Percentiles rank a stretch among this genome's conserved stretches.
These are phyloP conservation scores for Plecturocebus donacophilus DNA, from an alignment of 2,113 vertebrate species.

Conservation along the genomic window DNA sequence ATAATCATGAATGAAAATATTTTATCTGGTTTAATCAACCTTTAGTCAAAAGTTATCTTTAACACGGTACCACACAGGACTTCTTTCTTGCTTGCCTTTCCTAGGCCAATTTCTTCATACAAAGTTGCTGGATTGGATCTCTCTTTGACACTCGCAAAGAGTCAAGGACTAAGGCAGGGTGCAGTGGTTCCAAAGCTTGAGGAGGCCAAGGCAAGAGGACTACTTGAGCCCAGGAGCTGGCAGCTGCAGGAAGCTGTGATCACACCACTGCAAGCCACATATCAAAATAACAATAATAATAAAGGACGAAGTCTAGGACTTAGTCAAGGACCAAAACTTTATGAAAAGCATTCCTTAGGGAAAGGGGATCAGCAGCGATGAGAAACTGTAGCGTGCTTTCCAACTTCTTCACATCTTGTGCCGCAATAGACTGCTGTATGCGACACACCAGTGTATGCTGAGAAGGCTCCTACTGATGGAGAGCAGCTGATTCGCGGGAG, in stretches of 20 bases:
- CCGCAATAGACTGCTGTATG: rapidly evolving
- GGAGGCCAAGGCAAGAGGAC: too few relatives aligned
- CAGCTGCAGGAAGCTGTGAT: too few relatives aligned
- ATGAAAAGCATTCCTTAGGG: rapidly evolving
- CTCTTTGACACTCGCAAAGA: background rate
- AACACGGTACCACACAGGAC: rapidly evolving
- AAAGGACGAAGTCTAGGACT: too few relatives aligned
- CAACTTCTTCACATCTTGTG: rapidly evolving
- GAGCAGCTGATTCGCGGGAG: background rate
- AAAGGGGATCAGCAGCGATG: rapidly evolving
- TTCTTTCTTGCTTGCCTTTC: background rate
- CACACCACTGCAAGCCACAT: too few relatives aligned
- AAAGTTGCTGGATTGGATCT: too few relatives aligned
- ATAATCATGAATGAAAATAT: background rate
- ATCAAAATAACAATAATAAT: too few relatives aligned
- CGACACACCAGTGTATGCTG: rapidly evolving
- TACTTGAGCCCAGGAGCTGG: too few relatives aligned
- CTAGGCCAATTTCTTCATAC: background rate
- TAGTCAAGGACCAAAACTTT: too few relatives aligned
- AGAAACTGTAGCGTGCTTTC: background rate
- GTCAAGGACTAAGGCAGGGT: background rate
- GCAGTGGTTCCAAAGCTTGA: too few relatives aligned
- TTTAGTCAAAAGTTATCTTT: background rate
- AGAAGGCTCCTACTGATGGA: background rate
- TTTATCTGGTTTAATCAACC: background rate